phyloP scores from a whole-genome alignment of 2,797 vertebrate genomes.

The Enteromius anoplus region DNA sequence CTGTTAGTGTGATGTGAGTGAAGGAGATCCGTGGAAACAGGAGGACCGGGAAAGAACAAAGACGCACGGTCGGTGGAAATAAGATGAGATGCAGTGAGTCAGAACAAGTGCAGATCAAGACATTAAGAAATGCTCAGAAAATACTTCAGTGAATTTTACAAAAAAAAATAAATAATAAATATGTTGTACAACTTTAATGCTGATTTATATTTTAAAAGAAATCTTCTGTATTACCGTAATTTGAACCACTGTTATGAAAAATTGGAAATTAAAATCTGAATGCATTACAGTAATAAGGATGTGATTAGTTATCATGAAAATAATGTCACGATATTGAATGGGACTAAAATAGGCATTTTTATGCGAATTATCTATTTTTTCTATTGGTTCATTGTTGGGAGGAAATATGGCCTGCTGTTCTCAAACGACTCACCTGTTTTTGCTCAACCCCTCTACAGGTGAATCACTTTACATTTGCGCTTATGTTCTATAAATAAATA shows the following conservation, averaged over 20 bases:
- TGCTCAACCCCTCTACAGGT: background rate
- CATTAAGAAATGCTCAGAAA: background rate
- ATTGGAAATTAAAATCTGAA: too few relatives aligned
- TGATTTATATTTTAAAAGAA: background rate
- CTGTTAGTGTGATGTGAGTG: conserved; percentile 49
- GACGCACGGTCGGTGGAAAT: background rate
- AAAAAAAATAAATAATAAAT: background rate
- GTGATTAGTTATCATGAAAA: background rate
- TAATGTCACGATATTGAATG: background rate
- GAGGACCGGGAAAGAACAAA: background rate
- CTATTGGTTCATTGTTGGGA: background rate
- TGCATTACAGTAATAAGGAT: background rate
- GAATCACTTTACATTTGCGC: background rate
- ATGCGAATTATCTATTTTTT: background rate
- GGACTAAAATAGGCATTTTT: background rate
- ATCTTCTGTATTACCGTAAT: background rate
- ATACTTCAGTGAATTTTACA: too few relatives aligned
- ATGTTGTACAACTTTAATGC: background rate
- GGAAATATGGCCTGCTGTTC: background rate
- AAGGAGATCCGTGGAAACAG: conserved; percentile 8
- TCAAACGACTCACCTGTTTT: background rate
- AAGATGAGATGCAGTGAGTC: background rate
- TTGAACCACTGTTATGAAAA: background rate
- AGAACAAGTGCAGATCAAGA: background rate
- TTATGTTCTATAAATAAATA: background rate